phyloP scores from a whole-genome alignment of 1,140 invertebrate genomes.

The Lycorma delicatula region DNA sequence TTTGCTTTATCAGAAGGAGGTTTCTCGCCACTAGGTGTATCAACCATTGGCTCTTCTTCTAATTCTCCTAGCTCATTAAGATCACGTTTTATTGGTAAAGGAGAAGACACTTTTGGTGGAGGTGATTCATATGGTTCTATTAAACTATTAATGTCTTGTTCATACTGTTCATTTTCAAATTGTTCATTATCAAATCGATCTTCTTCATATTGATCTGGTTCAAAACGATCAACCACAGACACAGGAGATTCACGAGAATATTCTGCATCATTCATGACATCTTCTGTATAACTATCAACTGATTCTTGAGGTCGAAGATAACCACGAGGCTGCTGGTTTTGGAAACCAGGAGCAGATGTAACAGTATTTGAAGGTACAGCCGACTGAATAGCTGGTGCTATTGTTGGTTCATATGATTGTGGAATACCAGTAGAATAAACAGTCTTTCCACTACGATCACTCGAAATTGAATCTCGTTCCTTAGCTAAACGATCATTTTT shows the following conservation, averaged over 20 bases:
- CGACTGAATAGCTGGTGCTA: background rate
- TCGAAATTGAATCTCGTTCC: background rate
- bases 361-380: too few relatives aligned
- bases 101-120: constrained; percentile 12
- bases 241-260: constrained; percentile 29
- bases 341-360: constrained; percentile 7
- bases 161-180: too few relatives aligned
- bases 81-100: constrained; percentile 16
- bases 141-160: constrained; percentile 29
- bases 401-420: background rate
- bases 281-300: constrained; percentile 40
- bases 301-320: constrained; percentile 33
- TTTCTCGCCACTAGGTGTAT: constrained; percentile 19
- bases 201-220: constrained; percentile 25
- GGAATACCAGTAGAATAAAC: background rate
- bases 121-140: constrained; percentile 36
- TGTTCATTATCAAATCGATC: too few relatives aligned
- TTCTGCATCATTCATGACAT: constrained; percentile 14
- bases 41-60: constrained; percentile 3
- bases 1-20: constrained; percentile 33
- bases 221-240: constrained; percentile 38
- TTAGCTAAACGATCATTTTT: background rate
- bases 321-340: constrained; percentile 12
- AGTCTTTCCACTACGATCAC: background rate
- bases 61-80: too few relatives aligned